Evolutionary conservation across 2,113 vertebrate genomes (phyloP).

Genomic region (Gnathonemus echidnorhynchus): DNA sequence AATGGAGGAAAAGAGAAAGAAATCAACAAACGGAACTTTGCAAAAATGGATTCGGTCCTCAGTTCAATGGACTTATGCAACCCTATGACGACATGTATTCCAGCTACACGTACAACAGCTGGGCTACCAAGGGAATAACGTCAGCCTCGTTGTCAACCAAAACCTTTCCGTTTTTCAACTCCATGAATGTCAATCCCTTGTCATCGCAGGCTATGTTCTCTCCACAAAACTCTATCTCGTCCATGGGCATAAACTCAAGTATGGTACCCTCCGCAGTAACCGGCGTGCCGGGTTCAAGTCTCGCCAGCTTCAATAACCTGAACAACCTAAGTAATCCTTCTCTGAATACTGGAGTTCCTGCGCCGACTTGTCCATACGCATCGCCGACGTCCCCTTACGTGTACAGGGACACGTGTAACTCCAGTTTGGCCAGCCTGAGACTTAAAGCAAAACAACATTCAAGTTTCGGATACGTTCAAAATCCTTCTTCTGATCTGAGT

Average conservation of each 20-base stretch:
- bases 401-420: slow-evolving; percentile 99
- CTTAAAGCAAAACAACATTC: slow-evolving; percentile 99
- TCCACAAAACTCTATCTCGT: slow-evolving; percentile 93
- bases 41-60: slow-evolving; percentile 95
- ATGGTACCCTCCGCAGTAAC: slow-evolving; percentile 94
- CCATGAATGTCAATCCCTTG: slow-evolving; percentile 96
- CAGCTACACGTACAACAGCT: slow-evolving; percentile 98
- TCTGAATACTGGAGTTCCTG: slow-evolving; percentile 89
- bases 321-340: slow-evolving; percentile 98
- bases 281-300: slow-evolving; percentile 86
- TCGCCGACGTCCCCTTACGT: slow-evolving; percentile 95
- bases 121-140: slow-evolving; percentile 95
- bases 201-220: slow-evolving; percentile 98
- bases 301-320: slow-evolving; percentile 97
- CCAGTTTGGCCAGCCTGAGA: slow-evolving; percentile 98
- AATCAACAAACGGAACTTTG: slow-evolving; percentile 97
- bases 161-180: slow-evolving; percentile 99
- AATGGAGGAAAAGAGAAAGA: slow-evolving; percentile 95
- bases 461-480: slow-evolving; percentile 98
- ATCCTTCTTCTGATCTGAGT: slow-evolving; percentile 89
- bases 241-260: slow-evolving; percentile 93
- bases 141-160: slow-evolving; percentile 94
- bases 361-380: slow-evolving; percentile 90
- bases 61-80: slow-evolving; percentile 98
- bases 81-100: slow-evolving; percentile 99